Base-by-base conservation (phyloP, 2,797 vertebrate species). In the Uromys caudimaculatus region DNA sequence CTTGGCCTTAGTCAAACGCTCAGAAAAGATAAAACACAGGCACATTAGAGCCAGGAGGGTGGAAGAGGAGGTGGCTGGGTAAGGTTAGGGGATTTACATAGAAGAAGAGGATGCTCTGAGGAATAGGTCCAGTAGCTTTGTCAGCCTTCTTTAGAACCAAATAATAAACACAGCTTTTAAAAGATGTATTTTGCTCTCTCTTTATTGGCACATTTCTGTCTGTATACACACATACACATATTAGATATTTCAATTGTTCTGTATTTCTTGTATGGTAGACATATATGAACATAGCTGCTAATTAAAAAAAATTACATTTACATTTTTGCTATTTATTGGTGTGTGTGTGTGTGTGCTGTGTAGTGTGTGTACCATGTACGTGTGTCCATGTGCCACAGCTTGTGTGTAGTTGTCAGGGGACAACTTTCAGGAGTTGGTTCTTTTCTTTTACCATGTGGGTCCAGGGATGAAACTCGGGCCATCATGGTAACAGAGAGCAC, bases 191-290 rank as follows among this genome's bases (percentile, higher is more conserved):
- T 89, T 50, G 4, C 71, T 89, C 13, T 78, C 44, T 93, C 64
- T 56, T 82, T 97, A 78, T 91, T 94, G 76, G 14, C 32, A 88
- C 83, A 76, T 83, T 81, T 12, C 44, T 89, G 64, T 16, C 16
- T 60, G 24, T 17, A 78, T 23, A 44, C 19, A 47, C 29, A 67
- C 29, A 67, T 6, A 71, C n/a, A 73, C 6, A 73, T 35, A 35
- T 71, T 17, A 77, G 27, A 67, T 50, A 94, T 97, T 97, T 56
- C 6, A 90, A 94, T 94, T 96, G 41, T 78, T 95, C 27, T 83
- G 35, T 19, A 10, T 88, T 95, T 90, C 60, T 73, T 96, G 58
- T 56, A 81, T 67, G n/a, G 27, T 50, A 6, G 62, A 58, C 71
- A 7, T 86, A 8, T 78, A 29, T 44, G 23, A 79, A 85, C 16